phyloP scores from a whole-genome alignment of 2,888 invertebrate genomes.

The Lasioglossum morio region DNA sequence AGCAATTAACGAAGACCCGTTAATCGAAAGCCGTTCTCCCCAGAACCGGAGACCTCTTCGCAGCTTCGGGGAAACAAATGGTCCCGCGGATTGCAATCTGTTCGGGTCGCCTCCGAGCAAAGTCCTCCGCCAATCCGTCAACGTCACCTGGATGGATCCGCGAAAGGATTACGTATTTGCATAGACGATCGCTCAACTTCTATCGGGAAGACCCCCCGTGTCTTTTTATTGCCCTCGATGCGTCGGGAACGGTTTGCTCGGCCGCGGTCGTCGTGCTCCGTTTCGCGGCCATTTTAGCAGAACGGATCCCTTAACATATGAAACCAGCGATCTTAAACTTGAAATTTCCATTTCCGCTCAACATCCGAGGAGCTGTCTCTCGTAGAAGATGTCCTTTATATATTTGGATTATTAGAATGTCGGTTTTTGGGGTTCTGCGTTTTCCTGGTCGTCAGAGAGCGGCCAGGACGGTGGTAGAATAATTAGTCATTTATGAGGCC shows the following conservation, averaged over 20 bases:
- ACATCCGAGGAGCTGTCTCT: not conserved
- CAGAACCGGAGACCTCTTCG: constrained; percentile 29
- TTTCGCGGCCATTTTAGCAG: not conserved
- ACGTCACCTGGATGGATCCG: constrained; percentile 82
- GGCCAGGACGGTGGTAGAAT: constrained; percentile 71
- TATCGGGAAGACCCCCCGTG: constrained; percentile 37
- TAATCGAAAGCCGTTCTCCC: constrained; percentile 47
- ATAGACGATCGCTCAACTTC: constrained; percentile 83
- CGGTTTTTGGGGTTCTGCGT: not conserved
- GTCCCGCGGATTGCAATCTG: constrained; percentile 70
- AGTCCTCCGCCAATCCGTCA: constrained; percentile 81
- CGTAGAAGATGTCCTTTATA: not conserved
- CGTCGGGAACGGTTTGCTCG: constrained; percentile 6
- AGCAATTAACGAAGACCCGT: constrained; percentile 57
- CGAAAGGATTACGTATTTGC: constrained; percentile 84
- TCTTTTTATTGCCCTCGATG: constrained; percentile 37
- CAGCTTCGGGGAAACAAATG: constrained; percentile 68
- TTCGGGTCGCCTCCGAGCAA: constrained; percentile 64
- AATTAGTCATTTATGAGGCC: constrained; percentile 83
- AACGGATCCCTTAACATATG: not conserved
- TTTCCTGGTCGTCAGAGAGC: not conserved
- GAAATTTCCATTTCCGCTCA: not conserved
- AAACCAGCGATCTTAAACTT: not conserved
- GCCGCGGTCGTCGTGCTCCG: not conserved
- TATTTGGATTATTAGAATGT: not conserved